Conservation (phyloP, 2,113 vertebrate genomes). For the Odocoileus virginianus region DNA sequence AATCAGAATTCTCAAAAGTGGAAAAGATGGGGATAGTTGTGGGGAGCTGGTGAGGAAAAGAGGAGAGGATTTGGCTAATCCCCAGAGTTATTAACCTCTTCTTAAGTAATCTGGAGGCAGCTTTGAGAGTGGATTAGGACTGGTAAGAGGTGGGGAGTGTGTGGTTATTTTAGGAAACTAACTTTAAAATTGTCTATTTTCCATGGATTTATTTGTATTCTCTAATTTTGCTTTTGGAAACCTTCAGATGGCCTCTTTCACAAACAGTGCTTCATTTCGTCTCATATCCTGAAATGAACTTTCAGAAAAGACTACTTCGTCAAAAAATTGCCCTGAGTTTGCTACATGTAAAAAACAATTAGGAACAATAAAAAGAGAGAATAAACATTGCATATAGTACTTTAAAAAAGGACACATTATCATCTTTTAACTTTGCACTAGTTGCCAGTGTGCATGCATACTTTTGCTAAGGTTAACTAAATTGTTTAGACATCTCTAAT, state of each 20-base stretch:
- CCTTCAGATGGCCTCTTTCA: not conserved
- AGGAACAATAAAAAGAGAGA: not conserved
- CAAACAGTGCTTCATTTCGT: not conserved
- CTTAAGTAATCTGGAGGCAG: not conserved
- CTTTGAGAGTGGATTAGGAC: not conserved
- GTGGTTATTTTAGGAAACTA: slow-evolving; percentile 24
- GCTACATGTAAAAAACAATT: slow-evolving; percentile 17
- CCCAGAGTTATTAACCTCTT: not conserved
- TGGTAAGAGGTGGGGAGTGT: too few relatives aligned
- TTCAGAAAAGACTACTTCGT: not conserved
- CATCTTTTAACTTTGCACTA: slow-evolving; percentile 22
- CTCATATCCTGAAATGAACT: not conserved
- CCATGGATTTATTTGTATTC: not conserved
- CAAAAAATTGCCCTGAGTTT: not conserved
- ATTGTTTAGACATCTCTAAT: slow-evolving; percentile 78
- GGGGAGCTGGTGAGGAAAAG: not conserved
- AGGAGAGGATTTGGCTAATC: not conserved
- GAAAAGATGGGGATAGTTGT: not conserved
- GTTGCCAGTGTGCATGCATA: slow-evolving; percentile 50
- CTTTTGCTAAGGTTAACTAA: slow-evolving; percentile 81
- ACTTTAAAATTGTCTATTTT: slow-evolving; percentile 1
- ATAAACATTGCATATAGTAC: not conserved
- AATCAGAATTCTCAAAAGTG: not conserved
- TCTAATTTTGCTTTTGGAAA: slow-evolving; percentile 12
- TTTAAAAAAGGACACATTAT: not conserved